Evolutionary conservation across 2,797 vertebrate genomes (phyloP).

Genomic region (Pseudomugil gertrudae): DNA sequence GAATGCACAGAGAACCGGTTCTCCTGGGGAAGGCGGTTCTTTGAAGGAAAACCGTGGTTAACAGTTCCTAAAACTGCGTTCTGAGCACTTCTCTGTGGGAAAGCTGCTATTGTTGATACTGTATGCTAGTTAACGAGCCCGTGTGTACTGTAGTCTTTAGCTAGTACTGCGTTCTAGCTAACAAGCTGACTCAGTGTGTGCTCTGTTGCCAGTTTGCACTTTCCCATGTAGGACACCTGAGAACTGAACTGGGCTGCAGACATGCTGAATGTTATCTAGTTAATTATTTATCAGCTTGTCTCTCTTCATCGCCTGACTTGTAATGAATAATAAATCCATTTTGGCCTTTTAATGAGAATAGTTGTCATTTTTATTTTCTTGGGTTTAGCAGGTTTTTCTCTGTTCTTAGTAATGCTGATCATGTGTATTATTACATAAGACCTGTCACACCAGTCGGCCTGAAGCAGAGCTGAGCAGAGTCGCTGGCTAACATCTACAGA

Average conservation of each 20-base stretch:
- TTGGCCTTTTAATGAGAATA: not conserved
- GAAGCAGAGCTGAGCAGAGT: conserved; percentile 29
- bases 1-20: too few species aligned
- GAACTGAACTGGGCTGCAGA: conserved; percentile 48
- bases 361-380: not conserved
- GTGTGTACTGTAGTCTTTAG: too few species aligned
- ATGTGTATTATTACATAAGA: conserved; percentile 27
- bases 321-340: conserved; percentile 15
- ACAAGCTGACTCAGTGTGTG: conserved; percentile 31
- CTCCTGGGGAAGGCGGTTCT: too few species aligned
- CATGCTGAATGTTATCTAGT: conserved; percentile 55
- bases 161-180: too few species aligned
- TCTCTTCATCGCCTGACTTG: not conserved
- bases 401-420: conserved; percentile 12
- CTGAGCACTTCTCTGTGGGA: too few species aligned
- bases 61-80: too few species aligned
- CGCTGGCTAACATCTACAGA: not conserved
- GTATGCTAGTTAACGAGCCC: too few species aligned
- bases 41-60: too few species aligned
- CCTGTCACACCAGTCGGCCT: conserved; percentile 66
- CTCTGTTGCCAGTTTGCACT: conserved; percentile 29
- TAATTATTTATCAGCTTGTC: conserved; percentile 72
- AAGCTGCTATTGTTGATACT: too few species aligned
- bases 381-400: not conserved
- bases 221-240: conserved; percentile 52